Percentiles rank a stretch among this genome's conserved stretches.
Evolutionary conservation across 2,888 invertebrate genomes (phyloP).

Genomic region (Noctua fimbriata): DNA sequence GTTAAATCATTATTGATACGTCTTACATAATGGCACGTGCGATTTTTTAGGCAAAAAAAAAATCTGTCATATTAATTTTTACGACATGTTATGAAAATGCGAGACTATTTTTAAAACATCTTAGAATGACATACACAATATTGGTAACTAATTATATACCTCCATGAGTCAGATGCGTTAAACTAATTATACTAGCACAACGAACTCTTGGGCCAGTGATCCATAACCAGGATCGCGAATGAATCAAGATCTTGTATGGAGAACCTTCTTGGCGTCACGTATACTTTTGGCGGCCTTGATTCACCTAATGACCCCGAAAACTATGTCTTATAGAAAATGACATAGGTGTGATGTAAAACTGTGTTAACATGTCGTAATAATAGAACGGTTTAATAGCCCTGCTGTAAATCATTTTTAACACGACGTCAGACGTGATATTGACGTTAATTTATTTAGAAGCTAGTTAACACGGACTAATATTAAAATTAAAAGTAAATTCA

Average conservation of each 20-base stretch:
- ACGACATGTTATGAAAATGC: not conserved
- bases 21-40: not conserved
- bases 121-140: not conserved
- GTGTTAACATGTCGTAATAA: conserved; percentile 28
- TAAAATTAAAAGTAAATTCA: no score
- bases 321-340: conserved; percentile 11
- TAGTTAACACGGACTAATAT: not conserved
- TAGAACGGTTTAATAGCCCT: conserved; percentile 34
- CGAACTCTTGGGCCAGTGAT: conserved; percentile 37
- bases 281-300: conserved; percentile 64
- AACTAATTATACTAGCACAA: conserved; percentile 32
- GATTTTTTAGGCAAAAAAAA: not conserved
- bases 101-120: not conserved
- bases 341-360: conserved; percentile 22
- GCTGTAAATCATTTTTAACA: conserved; percentile 50
- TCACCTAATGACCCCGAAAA: conserved; percentile 61
- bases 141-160: not conserved
- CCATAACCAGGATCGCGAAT: conserved; percentile 36
- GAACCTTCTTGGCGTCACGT: conserved; percentile 53
- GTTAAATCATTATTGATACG: not conserved
- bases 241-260: conserved; percentile 44
- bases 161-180: conserved; percentile 2
- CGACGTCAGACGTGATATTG: not conserved
- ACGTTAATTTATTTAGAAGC: not conserved
- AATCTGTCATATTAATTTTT: not conserved